Evolutionary conservation across 2,797 vertebrate species (phyloP).

Genomic region (Malurus leucopterus): DNA sequence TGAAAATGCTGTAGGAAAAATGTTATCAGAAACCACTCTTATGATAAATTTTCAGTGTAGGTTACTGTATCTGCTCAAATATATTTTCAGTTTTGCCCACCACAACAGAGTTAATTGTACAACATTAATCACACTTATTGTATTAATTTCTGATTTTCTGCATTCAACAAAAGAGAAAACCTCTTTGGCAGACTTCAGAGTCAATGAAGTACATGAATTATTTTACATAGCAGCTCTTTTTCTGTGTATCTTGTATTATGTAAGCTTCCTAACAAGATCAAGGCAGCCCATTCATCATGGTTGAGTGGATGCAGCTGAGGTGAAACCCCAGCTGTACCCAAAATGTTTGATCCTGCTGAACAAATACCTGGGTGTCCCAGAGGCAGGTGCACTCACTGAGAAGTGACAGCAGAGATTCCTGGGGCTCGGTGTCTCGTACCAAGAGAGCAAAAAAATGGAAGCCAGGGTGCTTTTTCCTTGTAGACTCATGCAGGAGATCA

Average conservation of each 20-base stretch:
- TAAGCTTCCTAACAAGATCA: neutral
- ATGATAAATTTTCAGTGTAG: neutral
- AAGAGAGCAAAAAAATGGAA: neutral
- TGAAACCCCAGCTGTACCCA: neutral
- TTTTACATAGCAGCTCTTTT: neutral
- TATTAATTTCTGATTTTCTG: neutral
- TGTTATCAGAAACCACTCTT: neutral
- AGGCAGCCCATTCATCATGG: neutral
- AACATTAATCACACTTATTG: neutral
- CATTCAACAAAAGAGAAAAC: neutral
- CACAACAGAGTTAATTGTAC: neutral
- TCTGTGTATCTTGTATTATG: neutral
- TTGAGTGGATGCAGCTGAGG: neutral
- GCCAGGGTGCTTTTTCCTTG: accelerated
- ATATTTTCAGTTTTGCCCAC: neutral
- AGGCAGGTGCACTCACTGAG: neutral
- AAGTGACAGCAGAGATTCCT: neutral
- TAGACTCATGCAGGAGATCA: neutral
- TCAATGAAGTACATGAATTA: neutral
- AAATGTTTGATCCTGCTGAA: neutral
- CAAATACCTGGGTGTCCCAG: neutral
- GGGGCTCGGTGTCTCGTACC: neutral
- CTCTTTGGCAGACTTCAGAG: neutral
- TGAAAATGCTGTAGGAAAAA: neutral
- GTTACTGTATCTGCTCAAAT: neutral